Percentiles rank a stretch among this genome's conserved stretches.
Conservation (phyloP, 2,113 vertebrate species). For the Psephotus haematonotus region DNA sequence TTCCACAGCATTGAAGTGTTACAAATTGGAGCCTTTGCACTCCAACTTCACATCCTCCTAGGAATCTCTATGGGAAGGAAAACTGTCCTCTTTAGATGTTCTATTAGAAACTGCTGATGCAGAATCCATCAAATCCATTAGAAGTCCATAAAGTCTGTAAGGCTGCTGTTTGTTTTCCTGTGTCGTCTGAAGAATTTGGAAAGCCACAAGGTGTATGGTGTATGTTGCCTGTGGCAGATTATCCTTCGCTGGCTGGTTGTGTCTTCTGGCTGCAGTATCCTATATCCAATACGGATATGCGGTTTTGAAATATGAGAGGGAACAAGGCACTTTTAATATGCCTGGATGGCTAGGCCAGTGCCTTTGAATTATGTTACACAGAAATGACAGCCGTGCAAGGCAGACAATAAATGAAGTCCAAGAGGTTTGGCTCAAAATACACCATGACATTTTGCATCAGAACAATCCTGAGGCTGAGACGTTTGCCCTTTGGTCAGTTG, state of each 20-base stretch:
- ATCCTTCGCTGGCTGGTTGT: not conserved
- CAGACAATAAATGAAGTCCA: not conserved
- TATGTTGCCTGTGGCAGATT: not conserved
- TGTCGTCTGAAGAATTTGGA: not conserved
- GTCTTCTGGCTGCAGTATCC: conserved; percentile 7
- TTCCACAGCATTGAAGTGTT: not conserved
- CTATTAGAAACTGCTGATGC: conserved; percentile 42
- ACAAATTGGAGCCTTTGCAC: not conserved
- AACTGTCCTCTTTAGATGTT: not conserved
- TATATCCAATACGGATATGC: not conserved
- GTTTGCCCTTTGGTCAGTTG: not conserved
- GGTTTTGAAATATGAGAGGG: not conserved
- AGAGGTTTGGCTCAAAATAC: not conserved
- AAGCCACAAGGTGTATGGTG: not conserved
- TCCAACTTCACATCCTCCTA: not conserved
- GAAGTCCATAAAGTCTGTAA: conserved; percentile 22
- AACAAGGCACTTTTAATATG: not conserved
- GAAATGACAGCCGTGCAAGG: not conserved
- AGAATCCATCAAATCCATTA: conserved; percentile 52
- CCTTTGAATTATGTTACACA: not conserved
- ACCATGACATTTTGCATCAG: not conserved
- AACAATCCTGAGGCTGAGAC: not conserved
- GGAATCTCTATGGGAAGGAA: not conserved
- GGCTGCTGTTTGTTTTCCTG: conserved; percentile 3
- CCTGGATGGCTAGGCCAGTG: not conserved